Base-by-base conservation (phyloP, 1,140 invertebrate species). In the Leptinotarsa defecta region DNA sequence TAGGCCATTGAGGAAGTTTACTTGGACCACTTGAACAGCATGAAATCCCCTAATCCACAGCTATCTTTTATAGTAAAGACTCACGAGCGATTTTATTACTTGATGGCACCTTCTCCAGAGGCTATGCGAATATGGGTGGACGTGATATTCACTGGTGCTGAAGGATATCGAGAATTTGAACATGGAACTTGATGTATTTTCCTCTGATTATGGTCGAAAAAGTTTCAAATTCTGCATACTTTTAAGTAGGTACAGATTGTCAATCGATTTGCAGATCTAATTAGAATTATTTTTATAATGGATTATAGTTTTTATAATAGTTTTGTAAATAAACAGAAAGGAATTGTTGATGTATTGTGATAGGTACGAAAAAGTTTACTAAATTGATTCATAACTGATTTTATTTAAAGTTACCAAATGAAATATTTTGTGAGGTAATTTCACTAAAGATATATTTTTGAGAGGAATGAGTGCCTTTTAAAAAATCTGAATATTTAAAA, bases 91-190 rank as follows among this genome's bases (percentile, higher is more conserved):
- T 90, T 92, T 61, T 98, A 96, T 84, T 94, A 96, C 84, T 86
- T 99, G 24, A 95, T 98, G 90, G 96, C 97, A 4, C 95, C 96
- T 0, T 95, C 94, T 8, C 91, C 96, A 19, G 96, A 98, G 86
- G 94, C 96, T 0, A 97, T 98, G 88, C 88, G 96, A 73, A 96
- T 99, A 78, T 99, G 97, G 97, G 95, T 99, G 27, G 97, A 99
- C 87, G 96, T 98, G 13, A 92, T 98, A 73, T 95, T 95, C 83
- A 95, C 94, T 11, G 94, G 94, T 62, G 94, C 94, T 27, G 94
- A 95, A 86, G 94, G 93, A n/a, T 94, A 95, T 84, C 91, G 90
- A 78, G 91, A 92, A 83, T 93, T 92, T 76, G 90, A 91, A 80
- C 87, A 89, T 75, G 87, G 87, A 34, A 84, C 83, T 73, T 85